Evolutionary conservation across 2,888 invertebrate species (phyloP), one percentile per base, ranked within the genome.

Genomic region (Clunio marinus): DNA sequence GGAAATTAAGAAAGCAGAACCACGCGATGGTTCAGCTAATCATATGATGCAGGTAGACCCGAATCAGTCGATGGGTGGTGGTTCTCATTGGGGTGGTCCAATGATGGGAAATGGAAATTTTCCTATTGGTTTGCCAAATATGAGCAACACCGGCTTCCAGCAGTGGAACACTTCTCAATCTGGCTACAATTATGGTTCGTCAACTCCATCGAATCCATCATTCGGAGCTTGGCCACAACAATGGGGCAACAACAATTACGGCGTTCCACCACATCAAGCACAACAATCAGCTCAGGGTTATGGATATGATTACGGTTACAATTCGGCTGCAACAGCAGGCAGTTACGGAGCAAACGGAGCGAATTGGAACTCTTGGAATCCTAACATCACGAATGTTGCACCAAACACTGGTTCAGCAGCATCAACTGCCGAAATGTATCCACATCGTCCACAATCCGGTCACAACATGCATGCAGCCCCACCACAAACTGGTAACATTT

Each of bases 1-100:
- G 80, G 94, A 94, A 82, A 93, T 94, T 72, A 94, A 94, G 79
- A 91, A 92, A 75, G 94, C 94, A 0, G 93, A 94, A 79, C 93
- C 94, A 0, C 86, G 93, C 65, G 93, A 93, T 76, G 91, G 91
- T 3, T 88, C 89, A 10, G 90, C 89, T 73, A 91, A 89, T 72
- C 87, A 88, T 74, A 79, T 79, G 68, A 80, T 83, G 75, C 82
- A 86, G 77, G 81, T 85, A 75, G 87, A 86, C 75, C 84, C 83
- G 70, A 88, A 88, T 71, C 89, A 91, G 74, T 91, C 87, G 69
- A 87, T 88, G 73, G 41, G 41, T 15, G 88, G 91, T 88, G 91
- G 91, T 68, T 88, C 88, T 68, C 91, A 91, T 37, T 88, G 91
- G 73, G 88, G 88, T 70, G 89, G 89, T 58, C 91, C 91, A 70